phyloP scores from a whole-genome alignment of 2,113 vertebrate genomes.

The Neolamprologus modestus region DNA sequence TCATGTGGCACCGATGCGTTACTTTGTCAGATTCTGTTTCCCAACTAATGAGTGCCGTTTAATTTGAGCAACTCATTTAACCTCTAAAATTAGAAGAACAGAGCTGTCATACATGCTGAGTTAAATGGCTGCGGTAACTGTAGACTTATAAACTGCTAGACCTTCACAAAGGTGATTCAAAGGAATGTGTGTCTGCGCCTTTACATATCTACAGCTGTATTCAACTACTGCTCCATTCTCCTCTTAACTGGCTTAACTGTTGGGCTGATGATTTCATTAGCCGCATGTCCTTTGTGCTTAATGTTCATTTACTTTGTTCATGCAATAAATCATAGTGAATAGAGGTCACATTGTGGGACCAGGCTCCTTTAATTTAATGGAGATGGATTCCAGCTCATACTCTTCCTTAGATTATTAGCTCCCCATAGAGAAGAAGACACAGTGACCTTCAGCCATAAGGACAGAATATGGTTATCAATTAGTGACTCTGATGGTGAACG shows the following conservation, averaged over 20 bases:
- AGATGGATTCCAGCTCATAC: constrained; percentile 44
- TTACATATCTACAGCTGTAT: background rate
- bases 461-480: constrained; percentile 23
- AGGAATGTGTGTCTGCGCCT: background rate
- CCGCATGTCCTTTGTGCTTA: constrained; percentile 23
- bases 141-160: background rate
- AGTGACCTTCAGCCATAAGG: constrained; percentile 22
- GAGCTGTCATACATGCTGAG: background rate
- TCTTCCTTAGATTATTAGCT: constrained; percentile 32
- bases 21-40: background rate
- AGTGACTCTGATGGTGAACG: background rate
- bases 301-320: constrained; percentile 32
- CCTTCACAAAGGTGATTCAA: background rate
- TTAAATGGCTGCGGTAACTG: background rate
- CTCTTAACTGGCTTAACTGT: background rate
- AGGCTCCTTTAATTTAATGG: constrained; percentile 44
- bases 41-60: background rate
- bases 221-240: constrained; percentile 14
- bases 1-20: background rate
- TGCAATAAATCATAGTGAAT: constrained; percentile 32
- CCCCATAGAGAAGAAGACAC: constrained; percentile 1
- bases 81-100: background rate
- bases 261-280: constrained; percentile 36
- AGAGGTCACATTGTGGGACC: constrained; percentile 43
- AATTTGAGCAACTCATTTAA: background rate